Evolutionary conservation across 2,797 vertebrate species (phyloP).

Genomic region (Phrynocephalus guinanensis): DNA sequence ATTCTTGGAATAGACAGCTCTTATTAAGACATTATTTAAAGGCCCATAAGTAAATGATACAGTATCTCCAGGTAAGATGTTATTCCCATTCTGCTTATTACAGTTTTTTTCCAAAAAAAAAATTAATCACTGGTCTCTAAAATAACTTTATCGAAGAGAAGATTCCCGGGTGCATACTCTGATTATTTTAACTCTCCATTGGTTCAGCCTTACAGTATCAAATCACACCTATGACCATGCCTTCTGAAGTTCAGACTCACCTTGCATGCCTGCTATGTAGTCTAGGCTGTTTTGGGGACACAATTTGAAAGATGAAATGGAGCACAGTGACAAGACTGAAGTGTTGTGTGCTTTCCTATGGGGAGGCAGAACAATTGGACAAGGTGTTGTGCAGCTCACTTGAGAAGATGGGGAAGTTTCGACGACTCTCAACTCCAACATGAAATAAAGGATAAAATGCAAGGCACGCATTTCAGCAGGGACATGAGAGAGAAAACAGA

Average conservation of each 20-base stretch:
- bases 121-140: neutral
- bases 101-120: neutral
- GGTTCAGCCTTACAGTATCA: neutral
- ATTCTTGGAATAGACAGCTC: neutral
- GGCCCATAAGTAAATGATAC: no score
- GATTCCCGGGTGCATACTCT: neutral
- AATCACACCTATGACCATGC: neutral
- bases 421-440: no score
- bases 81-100: neutral
- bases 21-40: neutral
- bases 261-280: neutral
- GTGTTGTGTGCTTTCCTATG: neutral
- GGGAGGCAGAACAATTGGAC: neutral
- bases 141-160: neutral
- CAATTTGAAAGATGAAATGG: neutral
- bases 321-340: neutral
- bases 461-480: neutral
- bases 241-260: slow-evolving; percentile 2
- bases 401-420: neutral
- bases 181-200: neutral
- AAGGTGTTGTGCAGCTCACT: neutral
- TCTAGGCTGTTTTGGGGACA: neutral
- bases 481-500: neutral
- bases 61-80: neutral
- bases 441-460: neutral